phyloP scores from a whole-genome alignment of 2,888 invertebrate species.

The Eristalis tenax region DNA sequence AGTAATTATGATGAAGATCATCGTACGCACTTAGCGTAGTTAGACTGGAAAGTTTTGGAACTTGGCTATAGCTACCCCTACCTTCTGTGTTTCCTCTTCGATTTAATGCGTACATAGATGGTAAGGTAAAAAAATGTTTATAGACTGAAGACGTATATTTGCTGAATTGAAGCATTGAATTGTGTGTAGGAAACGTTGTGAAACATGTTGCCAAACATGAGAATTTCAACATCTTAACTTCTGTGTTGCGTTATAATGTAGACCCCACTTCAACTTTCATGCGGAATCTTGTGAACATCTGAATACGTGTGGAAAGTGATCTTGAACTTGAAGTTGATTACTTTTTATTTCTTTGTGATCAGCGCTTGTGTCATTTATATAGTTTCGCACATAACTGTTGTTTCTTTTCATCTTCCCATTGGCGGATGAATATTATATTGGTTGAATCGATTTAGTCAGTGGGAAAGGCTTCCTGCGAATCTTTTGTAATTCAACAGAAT shows the following conservation, averaged over 20 bases:
- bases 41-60: slow-evolving; percentile 38
- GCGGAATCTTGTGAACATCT: slow-evolving; percentile 27
- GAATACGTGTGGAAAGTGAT: slow-evolving; percentile 35
- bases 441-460: background rate
- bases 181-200: background rate
- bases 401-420: background rate
- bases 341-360: slow-evolving; percentile 21
- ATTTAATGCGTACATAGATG: background rate
- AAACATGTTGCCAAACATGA: slow-evolving; percentile 20
- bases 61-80: background rate
- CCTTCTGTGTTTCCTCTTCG: background rate
- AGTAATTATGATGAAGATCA: slow-evolving; percentile 66
- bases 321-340: slow-evolving; percentile 57
- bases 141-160: background rate
- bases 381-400: background rate
- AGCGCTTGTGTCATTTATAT: background rate
- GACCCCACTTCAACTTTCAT: background rate
- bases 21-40: slow-evolving; percentile 62
- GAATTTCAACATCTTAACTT: slow-evolving; percentile 19
- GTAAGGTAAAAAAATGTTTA: slow-evolving; percentile 7
- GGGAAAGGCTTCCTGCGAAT: background rate
- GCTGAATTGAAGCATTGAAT: slow-evolving; percentile 28
- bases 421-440: background rate
- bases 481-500: background rate
- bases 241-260: background rate